These are phyloP conservation scores for Ophion obscuratus DNA, from an alignment of 2,888 invertebrate species.

Conservation along the genomic window DNA sequence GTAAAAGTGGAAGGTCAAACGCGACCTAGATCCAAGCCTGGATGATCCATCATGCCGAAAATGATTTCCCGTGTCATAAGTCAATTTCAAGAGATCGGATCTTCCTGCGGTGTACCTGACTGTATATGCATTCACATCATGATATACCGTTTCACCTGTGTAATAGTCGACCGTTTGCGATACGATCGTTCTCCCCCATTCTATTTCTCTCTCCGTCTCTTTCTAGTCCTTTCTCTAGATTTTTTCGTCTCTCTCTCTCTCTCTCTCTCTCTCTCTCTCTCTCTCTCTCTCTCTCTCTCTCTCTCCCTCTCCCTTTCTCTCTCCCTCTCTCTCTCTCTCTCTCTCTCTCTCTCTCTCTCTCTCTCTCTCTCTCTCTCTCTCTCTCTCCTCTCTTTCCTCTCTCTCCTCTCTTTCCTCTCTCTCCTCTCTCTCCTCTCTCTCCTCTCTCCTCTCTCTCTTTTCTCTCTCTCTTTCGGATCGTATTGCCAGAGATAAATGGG, in stretches of 20 bases:
- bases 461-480: constrained; percentile 13
- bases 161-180: constrained; percentile 46
- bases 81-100: constrained; percentile 18
- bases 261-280: background rate
- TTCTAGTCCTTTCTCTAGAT: too few relatives aligned
- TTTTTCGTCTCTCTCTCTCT: too few relatives aligned
- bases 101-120: constrained; percentile 29
- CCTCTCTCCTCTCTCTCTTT: background rate
- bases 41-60: constrained; percentile 12
- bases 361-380: background rate
- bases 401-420: too few relatives aligned
- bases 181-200: constrained; percentile 38
- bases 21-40: background rate
- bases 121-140: constrained; percentile 17
- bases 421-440: too few relatives aligned
- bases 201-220: too few relatives aligned
- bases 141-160: constrained; percentile 58
- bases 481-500: constrained; percentile 46
- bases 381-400: too few relatives aligned
- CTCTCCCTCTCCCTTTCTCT: background rate
- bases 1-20: constrained; percentile 2
- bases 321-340: too few relatives aligned
- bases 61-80: constrained; percentile 18
- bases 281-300: background rate
- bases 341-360: background rate